Percentiles rank a stretch among this genome's conserved stretches.
phyloP scores from a whole-genome alignment of 2,113 vertebrate species.

The Pterocles gutturalis region DNA sequence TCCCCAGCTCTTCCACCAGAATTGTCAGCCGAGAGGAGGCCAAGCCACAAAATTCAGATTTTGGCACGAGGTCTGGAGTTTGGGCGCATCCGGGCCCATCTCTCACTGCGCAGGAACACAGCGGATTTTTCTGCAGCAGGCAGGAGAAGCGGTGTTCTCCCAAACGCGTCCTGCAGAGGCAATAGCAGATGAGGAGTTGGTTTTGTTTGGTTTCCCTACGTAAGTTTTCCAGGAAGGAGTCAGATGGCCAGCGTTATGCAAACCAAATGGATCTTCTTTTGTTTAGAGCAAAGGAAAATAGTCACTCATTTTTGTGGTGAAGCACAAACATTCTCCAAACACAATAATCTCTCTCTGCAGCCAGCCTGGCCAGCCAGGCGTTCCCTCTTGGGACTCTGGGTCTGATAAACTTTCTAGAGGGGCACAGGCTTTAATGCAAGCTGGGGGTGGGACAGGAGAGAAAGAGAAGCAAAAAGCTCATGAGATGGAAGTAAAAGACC shows the following conservation, averaged over 20 bases:
- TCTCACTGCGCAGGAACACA: background rate
- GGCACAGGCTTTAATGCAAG: background rate
- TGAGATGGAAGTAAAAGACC: background rate
- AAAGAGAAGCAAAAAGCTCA: constrained; percentile 34
- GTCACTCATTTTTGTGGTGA: constrained; percentile 69
- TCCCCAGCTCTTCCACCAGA: background rate
- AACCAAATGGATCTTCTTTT: constrained; percentile 72
- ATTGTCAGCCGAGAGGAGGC: background rate
- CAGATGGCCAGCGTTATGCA: constrained; percentile 70
- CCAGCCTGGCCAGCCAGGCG: constrained; percentile 44
- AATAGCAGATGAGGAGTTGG: background rate
- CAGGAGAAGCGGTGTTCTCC: background rate
- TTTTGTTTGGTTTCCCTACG: constrained; percentile 31
- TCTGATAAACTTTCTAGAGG: background rate
- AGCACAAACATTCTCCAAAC: constrained; percentile 64
- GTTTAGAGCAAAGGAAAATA: constrained; percentile 55
- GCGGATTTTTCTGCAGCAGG: background rate
- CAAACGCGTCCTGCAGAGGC: background rate
- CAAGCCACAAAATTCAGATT: background rate
- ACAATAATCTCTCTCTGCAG: constrained; percentile 37
- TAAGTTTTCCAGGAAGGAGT: constrained; percentile 71
- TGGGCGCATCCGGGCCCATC: background rate
- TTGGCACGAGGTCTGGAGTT: background rate
- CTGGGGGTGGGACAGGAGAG: background rate
- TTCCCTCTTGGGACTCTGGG: background rate